Evolutionary conservation across 2,113 vertebrate species (phyloP).

Genomic region (Lasiurus cinereus): DNA sequence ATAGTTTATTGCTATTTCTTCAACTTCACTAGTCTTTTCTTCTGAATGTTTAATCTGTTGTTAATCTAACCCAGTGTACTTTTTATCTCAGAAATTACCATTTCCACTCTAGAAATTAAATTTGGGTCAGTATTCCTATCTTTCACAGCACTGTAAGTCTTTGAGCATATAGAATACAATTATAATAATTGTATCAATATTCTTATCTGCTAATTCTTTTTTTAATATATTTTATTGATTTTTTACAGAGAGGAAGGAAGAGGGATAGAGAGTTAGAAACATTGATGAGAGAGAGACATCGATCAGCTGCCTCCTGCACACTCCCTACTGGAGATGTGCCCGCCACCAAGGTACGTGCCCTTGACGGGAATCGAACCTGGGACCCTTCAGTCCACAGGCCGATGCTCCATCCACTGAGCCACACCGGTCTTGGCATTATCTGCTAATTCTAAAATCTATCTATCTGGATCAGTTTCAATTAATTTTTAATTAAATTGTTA

Average conservation of each 20-base stretch:
- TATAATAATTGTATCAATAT: neutral
- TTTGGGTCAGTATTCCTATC: neutral
- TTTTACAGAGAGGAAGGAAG: too few species aligned
- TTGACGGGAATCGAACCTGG: too few species aligned
- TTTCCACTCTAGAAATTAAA: neutral
- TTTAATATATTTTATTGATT: too few species aligned
- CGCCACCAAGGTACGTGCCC: too few species aligned
- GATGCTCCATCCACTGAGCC: too few species aligned
- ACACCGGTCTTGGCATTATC: too few species aligned
- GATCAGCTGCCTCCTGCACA: too few species aligned
- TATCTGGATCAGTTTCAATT: conserved; percentile 1
- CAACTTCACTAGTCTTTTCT: conserved; percentile 8
- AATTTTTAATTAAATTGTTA: conserved; percentile 20
- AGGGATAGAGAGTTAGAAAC: too few species aligned
- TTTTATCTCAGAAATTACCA: neutral
- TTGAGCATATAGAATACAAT: neutral
- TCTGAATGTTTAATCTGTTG: neutral
- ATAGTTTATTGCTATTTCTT: conserved; percentile 12
- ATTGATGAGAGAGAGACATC: too few species aligned
- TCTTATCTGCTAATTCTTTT: conserved; percentile 9
- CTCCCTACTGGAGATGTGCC: too few species aligned
- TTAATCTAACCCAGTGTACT: neutral
- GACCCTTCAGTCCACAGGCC: too few species aligned
- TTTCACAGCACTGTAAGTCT: neutral
- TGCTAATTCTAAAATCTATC: conserved; percentile 6